Evolutionary conservation across 2,888 invertebrate species (phyloP).

Genomic region (Lymantria monacha): DNA sequence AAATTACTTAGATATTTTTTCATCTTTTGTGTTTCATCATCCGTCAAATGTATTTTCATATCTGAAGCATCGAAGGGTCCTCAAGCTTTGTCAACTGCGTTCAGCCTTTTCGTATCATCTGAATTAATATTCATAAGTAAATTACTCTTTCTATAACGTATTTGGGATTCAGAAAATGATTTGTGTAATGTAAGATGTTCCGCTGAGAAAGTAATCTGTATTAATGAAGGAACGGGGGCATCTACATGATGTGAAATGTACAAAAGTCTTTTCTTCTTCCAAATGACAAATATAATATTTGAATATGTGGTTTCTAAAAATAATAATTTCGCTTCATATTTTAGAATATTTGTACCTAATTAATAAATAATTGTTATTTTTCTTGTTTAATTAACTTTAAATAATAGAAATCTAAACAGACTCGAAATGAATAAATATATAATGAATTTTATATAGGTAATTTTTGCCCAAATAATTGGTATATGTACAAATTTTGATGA

Average conservation of each 20-base stretch:
- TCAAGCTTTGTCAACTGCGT: constrained; percentile 59
- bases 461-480: too few species aligned
- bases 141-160: constrained; percentile 57
- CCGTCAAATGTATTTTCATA: constrained; percentile 75
- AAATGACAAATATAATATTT: too few species aligned
- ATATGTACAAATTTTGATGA: too few species aligned
- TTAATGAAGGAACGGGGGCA: constrained; percentile 5
- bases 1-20: constrained; percentile 55
- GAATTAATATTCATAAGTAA: constrained; percentile 80
- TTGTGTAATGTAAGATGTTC: constrained; percentile 6
- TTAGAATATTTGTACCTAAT: too few species aligned
- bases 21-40: constrained; percentile 73
- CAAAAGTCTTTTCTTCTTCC: too few species aligned
- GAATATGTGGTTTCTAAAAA: too few species aligned
- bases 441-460: too few species aligned
- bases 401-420: too few species aligned
- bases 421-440: too few species aligned
- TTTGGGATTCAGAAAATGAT: constrained; percentile 10
- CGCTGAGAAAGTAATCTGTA: constrained; percentile 5
- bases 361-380: too few species aligned
- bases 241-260: not conserved
- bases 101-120: constrained; percentile 54
- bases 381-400: too few species aligned
- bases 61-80: constrained; percentile 53
- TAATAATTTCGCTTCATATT: too few species aligned